Percentiles rank a stretch among this genome's conserved stretches.
Evolutionary conservation across 2,797 vertebrate species (phyloP).

Genomic region (Urophycis tenuis): DNA sequence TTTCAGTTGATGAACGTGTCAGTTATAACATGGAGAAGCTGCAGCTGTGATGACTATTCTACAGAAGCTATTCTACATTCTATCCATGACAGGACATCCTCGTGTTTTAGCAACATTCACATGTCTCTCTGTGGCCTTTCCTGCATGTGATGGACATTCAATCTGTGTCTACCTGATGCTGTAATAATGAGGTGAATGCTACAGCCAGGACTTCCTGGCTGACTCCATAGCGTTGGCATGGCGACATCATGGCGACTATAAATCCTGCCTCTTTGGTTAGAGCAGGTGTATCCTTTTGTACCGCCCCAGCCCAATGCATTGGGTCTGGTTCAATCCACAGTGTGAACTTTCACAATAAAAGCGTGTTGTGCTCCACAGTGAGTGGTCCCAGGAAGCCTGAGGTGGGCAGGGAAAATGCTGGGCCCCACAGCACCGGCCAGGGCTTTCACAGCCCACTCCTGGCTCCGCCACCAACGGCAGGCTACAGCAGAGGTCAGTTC

Average conservation of each 20-base stretch:
- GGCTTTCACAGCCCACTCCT: slow-evolving; percentile 62
- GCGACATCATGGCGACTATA: too few relatives aligned
- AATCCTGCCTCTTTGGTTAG: too few relatives aligned
- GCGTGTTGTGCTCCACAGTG: slow-evolving; percentile 9
- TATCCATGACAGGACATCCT: background rate
- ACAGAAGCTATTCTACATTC: too few relatives aligned
- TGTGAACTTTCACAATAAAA: background rate
- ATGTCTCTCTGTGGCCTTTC: too few relatives aligned
- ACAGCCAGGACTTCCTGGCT: too few relatives aligned
- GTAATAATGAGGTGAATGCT: too few relatives aligned
- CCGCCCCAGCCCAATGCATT: background rate
- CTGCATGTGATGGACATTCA: too few relatives aligned
- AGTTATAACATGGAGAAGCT: background rate
- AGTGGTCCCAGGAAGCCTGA: slow-evolving; percentile 54
- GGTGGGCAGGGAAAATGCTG: slow-evolving; percentile 65
- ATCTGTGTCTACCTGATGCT: too few relatives aligned
- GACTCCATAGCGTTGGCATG: too few relatives aligned
- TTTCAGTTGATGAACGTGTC: background rate
- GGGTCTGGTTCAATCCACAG: background rate
- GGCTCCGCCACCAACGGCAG: slow-evolving; percentile 39
- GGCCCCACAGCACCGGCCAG: slow-evolving; percentile 54
- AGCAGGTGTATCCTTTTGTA: background rate
- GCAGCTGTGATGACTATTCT: too few relatives aligned
- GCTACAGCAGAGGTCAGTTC: slow-evolving; percentile 54
- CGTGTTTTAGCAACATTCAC: too few relatives aligned